A percentile compares a stretch with the other conserved stretches of the same genome.
Conservation (phyloP, 2,888 invertebrate species). For the Caenorhabditis auriculariae region DNA sequence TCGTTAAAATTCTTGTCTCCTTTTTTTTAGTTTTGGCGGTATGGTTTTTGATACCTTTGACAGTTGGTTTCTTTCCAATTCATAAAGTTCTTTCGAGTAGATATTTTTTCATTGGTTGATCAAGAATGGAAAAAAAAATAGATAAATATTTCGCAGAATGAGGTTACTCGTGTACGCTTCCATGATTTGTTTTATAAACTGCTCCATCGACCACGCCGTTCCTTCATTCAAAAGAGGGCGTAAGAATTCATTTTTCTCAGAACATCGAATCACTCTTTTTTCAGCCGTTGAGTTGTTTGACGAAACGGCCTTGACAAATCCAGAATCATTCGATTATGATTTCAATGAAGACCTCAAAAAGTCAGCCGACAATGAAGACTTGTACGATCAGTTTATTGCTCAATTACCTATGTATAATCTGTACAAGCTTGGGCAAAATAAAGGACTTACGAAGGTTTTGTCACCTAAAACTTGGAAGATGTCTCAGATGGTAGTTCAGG, state of each 20-base stretch:
- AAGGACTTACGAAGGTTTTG: constrained; percentile 37
- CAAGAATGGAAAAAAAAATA: too few species aligned
- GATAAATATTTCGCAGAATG: too few species aligned
- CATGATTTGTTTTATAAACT: too few species aligned
- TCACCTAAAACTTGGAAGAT: too few species aligned
- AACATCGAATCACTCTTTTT: constrained; percentile 6
- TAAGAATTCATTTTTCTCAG: constrained; percentile 7
- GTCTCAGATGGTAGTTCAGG: constrained; percentile 7
- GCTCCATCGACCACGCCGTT: constrained; percentile 18
- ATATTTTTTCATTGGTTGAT: too few species aligned
- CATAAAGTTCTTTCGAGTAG: too few species aligned
- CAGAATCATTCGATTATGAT: constrained; percentile 42
- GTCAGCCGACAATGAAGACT: constrained; percentile 30
- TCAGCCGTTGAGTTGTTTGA: constrained; percentile 29
- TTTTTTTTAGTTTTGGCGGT: too few species aligned
- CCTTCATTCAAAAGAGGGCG: constrained; percentile 34
- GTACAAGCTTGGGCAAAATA: constrained; percentile 25
- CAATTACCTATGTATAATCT: constrained; percentile 36
- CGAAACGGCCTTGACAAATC: constrained; percentile 38
- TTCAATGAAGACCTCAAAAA: constrained; percentile 37
- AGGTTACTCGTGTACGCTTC: too few species aligned
- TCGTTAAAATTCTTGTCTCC: too few species aligned
- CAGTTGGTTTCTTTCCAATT: too few species aligned
- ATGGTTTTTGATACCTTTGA: too few species aligned
- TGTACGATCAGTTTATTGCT: constrained; percentile 37